Evolutionary conservation across 2,797 vertebrate genomes (phyloP), one percentile per base, ranked within the genome.

Genomic region (Pseudochirops corinnae): DNA sequence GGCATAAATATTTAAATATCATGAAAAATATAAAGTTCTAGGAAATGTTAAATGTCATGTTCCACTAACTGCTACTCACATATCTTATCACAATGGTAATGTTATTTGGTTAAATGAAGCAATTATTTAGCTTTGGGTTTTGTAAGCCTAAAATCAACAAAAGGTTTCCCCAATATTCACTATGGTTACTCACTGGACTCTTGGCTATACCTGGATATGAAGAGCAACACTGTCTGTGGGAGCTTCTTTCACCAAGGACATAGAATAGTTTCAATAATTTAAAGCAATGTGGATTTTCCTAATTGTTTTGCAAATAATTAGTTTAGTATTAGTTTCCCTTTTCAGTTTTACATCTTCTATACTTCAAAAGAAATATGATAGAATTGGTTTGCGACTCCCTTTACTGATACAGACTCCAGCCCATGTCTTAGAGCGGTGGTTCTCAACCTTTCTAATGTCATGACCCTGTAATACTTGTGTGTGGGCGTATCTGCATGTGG

Each of bases 41-140:
- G 24, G 21, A 3, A 87, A 28, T 46, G 24, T 87, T 87, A 50
- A 87, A 50, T 87, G 39, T 46, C 18, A 82, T 50, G 39, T 46
- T 46, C 24, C 39, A 87, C 39, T 87, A 21, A 26, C 26, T 87
- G 74, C 21, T 87, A 39, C 90, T 97, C 12, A 57, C 1, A 67
- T 94, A 52, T 95, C 31, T 91, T 96, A 96, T 93, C 33, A 29
- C 12, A n/a, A n/a, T 95, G 57, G n/a, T 95, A 95, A 94, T 93
- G 62, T 93, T 93, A 90, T 94, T 92, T 94, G 60, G 91, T 96
- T 97, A 97, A 93, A 91, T 91, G 14, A 33, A 92, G 94, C 62
- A 94, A 55, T 94, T n/a, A 96, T 92, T 96, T 96, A 96, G 91
- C 0, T 87, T 87, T 50, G 10, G 21, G 10, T 50, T 50, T 26